A percentile compares a stretch with the other conserved stretches of the same genome.
Conservation (phyloP, 2,797 vertebrate species). For the Gambusia yucatana region DNA sequence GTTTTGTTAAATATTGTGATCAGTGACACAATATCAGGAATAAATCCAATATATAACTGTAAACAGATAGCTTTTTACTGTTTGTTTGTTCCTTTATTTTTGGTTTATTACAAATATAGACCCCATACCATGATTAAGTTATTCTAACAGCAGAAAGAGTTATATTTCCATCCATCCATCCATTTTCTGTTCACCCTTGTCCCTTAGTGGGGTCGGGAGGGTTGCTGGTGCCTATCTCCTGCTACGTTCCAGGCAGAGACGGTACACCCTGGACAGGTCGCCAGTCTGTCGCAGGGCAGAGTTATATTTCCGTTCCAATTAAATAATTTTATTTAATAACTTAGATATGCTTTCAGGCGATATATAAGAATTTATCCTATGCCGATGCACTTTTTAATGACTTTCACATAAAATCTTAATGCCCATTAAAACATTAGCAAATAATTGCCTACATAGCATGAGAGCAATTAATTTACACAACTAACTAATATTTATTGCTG, state of each 20-base stretch:
- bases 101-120: neutral
- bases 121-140: neutral
- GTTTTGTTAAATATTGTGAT: neutral
- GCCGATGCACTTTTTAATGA: neutral
- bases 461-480: neutral
- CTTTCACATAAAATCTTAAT: neutral
- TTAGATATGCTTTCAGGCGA: neutral
- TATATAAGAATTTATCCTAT: neutral
- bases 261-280: too few species aligned
- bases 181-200: too few species aligned
- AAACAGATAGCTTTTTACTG: neutral
- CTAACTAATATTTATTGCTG: neutral
- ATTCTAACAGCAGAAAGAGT: neutral
- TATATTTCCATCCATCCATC: neutral
- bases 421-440: neutral
- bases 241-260: too few species aligned
- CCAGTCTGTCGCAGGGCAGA: neutral
- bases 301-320: neutral
- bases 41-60: neutral
- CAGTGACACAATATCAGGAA: neutral
- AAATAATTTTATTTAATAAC: neutral
- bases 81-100: neutral
- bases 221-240: too few species aligned
- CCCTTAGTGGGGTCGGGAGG: too few species aligned
- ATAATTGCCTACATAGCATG: neutral